Base-by-base conservation (phyloP, 92 coral and sea anemone genomes). In the Siderastrea siderea region DNA sequence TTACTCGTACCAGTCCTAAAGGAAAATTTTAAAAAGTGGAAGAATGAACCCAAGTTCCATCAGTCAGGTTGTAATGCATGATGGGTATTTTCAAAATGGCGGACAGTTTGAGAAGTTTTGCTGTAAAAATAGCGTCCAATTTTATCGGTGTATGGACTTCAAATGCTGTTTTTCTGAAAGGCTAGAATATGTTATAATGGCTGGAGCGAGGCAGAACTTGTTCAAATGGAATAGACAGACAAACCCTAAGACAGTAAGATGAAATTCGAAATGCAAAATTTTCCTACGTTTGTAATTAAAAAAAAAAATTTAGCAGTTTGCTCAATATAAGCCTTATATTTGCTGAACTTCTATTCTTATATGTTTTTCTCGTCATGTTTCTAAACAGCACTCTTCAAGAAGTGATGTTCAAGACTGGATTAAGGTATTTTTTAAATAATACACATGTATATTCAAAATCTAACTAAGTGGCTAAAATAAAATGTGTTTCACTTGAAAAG, bases 361-460 rank as follows among this genome's bases (percentile, higher is more conserved):
- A n/a, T 46, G 47, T 12, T 6, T 15, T 61, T 19, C 5, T 45
- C 11, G 13, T 13, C 71, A 2, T 16, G 4, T 47, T 6, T 83
- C 45, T 60, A 2, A 10, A 71, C 59, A 80, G 72, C 54, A 75
- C 57, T 87, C 75, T 14, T 60, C 85, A 69, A 80, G 97, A 74
- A 86, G 95, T 65, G 91, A 90, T 58, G 98, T 98, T 2, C 95
- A 96, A 84, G 92, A 93, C 73, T 98, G 99, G 98, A 96, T 98
- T 6, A 98, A 98, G 98, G 99, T 98, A 86, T 51, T 50, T 38
- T 16, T 14, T 77, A 3, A 51, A 26, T 68, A 16, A 68, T 14
- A 2, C 11, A 26, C 38, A 26, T 26, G 38, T 26, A 26, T 26
- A 26, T 26, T 26, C 38, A 26, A 26, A 26, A 26, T 26, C 38